These are phyloP conservation scores for Aplochiton taeniatus DNA, from an alignment of 2,797 vertebrate genomes.

Conservation along the genomic window DNA sequence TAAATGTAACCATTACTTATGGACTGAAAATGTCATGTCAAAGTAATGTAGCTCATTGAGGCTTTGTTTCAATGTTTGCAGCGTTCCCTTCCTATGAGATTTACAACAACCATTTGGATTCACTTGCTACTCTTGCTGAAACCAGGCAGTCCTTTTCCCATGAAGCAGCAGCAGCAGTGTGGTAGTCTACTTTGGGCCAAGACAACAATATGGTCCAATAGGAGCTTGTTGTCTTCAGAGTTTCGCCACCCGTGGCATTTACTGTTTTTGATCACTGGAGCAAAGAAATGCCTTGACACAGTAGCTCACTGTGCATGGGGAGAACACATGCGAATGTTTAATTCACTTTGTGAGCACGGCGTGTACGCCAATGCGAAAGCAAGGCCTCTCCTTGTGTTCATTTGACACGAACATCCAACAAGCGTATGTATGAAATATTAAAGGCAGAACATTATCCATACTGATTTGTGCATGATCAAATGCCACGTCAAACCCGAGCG, in stretches of 20 bases:
- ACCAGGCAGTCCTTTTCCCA: conserved; percentile 41
- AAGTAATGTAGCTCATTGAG: too few species aligned
- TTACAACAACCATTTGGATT: background rate
- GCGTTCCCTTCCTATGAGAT: too few species aligned
- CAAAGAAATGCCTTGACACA: conserved; percentile 60
- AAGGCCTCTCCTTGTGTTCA: conserved; percentile 58
- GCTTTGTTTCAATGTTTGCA: too few species aligned
- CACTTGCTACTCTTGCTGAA: conserved; percentile 51
- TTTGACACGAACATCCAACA: conserved; percentile 61
- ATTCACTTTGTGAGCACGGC: conserved; percentile 73
- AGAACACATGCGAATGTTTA: conserved; percentile 72
- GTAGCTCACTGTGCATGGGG: conserved; percentile 18
- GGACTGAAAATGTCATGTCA: too few species aligned
- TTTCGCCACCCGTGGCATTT: conserved; percentile 65
- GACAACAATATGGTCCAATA: conserved; percentile 58
- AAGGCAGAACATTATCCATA: conserved; percentile 62
- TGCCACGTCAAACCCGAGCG: background rate
- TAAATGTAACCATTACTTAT: too few species aligned
- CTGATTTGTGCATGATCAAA: conserved; percentile 55
- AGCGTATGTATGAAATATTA: conserved; percentile 75
- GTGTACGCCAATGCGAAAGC: conserved; percentile 60
- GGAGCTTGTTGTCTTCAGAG: conserved; percentile 53
- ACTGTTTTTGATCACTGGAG: conserved; percentile 42
- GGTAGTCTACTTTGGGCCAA: conserved; percentile 54
- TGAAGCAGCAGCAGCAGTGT: conserved; percentile 59